Evolutionary conservation across 2,797 vertebrate species (phyloP).

Genomic region (Philypnodon macrostomus): DNA sequence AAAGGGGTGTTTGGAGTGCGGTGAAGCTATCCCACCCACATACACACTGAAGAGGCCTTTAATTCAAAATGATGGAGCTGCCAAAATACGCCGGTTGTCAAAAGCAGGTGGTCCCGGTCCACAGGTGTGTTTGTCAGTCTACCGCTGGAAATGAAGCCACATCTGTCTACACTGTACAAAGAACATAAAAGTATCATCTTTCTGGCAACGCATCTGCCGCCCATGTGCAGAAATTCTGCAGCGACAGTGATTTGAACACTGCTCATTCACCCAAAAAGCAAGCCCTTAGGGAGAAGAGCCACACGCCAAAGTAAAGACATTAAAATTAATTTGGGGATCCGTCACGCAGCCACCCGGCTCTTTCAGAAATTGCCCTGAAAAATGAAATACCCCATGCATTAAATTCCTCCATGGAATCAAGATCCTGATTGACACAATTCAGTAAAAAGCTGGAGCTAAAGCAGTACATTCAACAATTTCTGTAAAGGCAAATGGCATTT

Average conservation of each 20-base stretch:
- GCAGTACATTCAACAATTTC: conserved; percentile 38
- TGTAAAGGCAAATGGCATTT: conserved; percentile 25
- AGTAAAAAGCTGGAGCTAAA: conserved; percentile 46
- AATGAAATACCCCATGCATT: conserved; percentile 60
- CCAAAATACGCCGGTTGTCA: conserved; percentile 43
- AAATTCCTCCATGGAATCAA: conserved; percentile 50
- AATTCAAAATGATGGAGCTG: conserved; percentile 27
- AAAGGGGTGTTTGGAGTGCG: conserved; percentile 15
- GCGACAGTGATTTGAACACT: conserved; percentile 44
- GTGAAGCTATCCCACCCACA: conserved; percentile 1
- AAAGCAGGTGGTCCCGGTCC: conserved; percentile 57
- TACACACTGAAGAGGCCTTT: conserved; percentile 18
- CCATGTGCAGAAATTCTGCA: too few relatives aligned
- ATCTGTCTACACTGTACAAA: conserved; percentile 36
- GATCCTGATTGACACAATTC: conserved; percentile 53
- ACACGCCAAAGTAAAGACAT: conserved; percentile 56
- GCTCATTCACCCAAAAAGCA: conserved; percentile 49
- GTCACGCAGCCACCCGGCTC: conserved; percentile 53
- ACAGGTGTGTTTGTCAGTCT: conserved; percentile 60
- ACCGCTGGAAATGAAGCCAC: conserved; percentile 36
- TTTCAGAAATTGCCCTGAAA: conserved; percentile 64
- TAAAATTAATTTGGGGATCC: conserved; percentile 63
- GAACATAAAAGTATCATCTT: conserved; percentile 3
- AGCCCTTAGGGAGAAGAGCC: conserved; percentile 49
- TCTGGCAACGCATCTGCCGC: too few relatives aligned